These are phyloP conservation scores for Cyanoramphus novaezelandiae DNA, from an alignment of 2,113 vertebrate genomes.

Conservation along the genomic window DNA sequence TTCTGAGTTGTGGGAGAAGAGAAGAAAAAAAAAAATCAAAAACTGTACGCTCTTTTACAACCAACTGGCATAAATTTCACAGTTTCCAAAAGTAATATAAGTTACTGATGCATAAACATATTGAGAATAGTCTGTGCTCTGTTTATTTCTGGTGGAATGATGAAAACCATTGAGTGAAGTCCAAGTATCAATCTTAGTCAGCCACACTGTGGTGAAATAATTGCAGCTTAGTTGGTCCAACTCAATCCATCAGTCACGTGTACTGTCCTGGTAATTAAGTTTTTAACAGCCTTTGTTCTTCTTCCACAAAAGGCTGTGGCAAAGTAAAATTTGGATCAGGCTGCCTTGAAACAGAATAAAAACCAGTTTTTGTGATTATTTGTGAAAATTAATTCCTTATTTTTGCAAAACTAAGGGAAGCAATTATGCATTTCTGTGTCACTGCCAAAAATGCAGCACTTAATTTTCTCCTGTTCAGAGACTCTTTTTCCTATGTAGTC, in stretches of 20 bases:
- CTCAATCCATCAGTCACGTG: slow-evolving; percentile 16
- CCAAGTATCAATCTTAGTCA: slow-evolving; percentile 50
- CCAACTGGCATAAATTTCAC: background rate
- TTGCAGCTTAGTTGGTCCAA: background rate
- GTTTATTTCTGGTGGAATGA: slow-evolving; percentile 54
- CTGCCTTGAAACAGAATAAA: slow-evolving; percentile 11
- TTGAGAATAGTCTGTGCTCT: slow-evolving; percentile 2
- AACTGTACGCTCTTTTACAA: background rate
- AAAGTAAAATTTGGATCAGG: slow-evolving; percentile 1
- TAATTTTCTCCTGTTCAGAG: background rate
- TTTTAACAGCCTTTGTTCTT: slow-evolving; percentile 52
- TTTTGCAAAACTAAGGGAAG: slow-evolving; percentile 10
- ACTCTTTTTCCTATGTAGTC: background rate
- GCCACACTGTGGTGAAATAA: slow-evolving; percentile 37
- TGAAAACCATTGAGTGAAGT: slow-evolving; percentile 35
- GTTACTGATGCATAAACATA: slow-evolving; percentile 20
- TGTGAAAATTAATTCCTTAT: slow-evolving; percentile 21
- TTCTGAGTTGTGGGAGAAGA: background rate
- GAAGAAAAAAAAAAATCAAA: background rate
- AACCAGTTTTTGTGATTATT: background rate
- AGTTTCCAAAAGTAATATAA: slow-evolving; percentile 36
- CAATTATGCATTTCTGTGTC: background rate
- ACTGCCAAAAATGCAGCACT: slow-evolving; percentile 12
- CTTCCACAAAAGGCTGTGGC: slow-evolving; percentile 5
- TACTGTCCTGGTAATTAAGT: slow-evolving; percentile 28